Evolutionary conservation across 2,888 invertebrate species (phyloP).

Genomic region (Agrotis clavis): DNA sequence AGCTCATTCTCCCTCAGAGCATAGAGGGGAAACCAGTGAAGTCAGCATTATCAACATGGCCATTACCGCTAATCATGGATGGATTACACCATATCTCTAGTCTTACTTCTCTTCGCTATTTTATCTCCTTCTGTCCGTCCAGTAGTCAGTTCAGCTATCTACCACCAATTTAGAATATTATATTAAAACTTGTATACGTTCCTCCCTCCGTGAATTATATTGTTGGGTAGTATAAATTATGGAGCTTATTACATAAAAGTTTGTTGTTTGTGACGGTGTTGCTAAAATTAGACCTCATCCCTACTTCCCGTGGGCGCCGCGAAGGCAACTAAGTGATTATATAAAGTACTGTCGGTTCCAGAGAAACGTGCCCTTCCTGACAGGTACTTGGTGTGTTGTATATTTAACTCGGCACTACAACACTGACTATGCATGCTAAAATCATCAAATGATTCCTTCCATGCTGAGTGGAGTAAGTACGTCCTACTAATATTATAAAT

Average conservation of each 20-base stretch:
- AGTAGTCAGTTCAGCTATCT: not conserved
- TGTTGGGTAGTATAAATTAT: constrained; percentile 23
- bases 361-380: not conserved
- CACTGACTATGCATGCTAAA: not conserved
- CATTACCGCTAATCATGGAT: too few species aligned
- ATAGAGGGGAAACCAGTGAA: too few species aligned
- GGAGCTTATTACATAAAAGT: constrained; percentile 45
- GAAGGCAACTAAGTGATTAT: constrained; percentile 37
- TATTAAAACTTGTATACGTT: constrained; percentile 16
- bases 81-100: too few species aligned
- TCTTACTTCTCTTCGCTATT: too few species aligned
- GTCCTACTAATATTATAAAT: too few species aligned
- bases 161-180: constrained; percentile 7
- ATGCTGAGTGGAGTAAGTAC: too few species aligned
- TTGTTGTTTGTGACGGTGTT: constrained; percentile 24
- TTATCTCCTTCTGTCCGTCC: not conserved
- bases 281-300: constrained; percentile 37
- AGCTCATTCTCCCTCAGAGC: too few species aligned
- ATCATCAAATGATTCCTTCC: too few species aligned
- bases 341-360: constrained; percentile 10
- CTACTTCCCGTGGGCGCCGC: constrained; percentile 31
- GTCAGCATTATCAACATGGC: too few species aligned
- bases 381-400: not conserved
- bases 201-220: constrained; percentile 32
- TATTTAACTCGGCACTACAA: not conserved